Evolutionary conservation across 2,797 vertebrate species (phyloP).

Genomic region (Neopelma chrysocephalum): DNA sequence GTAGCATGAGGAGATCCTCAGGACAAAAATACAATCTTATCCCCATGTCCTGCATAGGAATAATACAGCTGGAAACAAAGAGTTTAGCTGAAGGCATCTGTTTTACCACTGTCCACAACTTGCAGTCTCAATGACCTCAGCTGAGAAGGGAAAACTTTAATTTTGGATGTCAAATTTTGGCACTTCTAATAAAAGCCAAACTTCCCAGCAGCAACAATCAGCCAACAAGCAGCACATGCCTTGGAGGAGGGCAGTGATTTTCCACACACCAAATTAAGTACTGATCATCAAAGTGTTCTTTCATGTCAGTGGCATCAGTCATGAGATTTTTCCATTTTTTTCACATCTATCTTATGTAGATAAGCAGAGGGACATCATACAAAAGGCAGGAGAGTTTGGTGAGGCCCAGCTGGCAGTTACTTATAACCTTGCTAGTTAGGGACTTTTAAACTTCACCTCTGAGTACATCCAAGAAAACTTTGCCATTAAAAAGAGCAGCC

Average conservation of each 20-base stretch:
- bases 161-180: neutral
- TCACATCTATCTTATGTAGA: neutral
- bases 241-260: neutral
- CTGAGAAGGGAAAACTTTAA: neutral
- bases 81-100: neutral
- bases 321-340: neutral
- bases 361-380: neutral
- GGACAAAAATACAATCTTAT: fast-evolving
- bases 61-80: neutral
- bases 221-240: neutral
- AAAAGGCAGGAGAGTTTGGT: neutral
- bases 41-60: fast-evolving
- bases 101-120: neutral
- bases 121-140: neutral
- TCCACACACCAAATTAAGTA: neutral
- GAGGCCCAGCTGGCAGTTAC: neutral
- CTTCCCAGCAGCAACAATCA: neutral
- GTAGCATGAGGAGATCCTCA: fast-evolving
- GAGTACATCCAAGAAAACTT: neutral
- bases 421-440: neutral
- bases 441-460: neutral
- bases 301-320: neutral
- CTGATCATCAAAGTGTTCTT: neutral
- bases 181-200: neutral
- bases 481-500: neutral